Evolutionary conservation across 2,888 invertebrate species (phyloP).

Genomic region (Lepidocyrtinus sp.): DNA sequence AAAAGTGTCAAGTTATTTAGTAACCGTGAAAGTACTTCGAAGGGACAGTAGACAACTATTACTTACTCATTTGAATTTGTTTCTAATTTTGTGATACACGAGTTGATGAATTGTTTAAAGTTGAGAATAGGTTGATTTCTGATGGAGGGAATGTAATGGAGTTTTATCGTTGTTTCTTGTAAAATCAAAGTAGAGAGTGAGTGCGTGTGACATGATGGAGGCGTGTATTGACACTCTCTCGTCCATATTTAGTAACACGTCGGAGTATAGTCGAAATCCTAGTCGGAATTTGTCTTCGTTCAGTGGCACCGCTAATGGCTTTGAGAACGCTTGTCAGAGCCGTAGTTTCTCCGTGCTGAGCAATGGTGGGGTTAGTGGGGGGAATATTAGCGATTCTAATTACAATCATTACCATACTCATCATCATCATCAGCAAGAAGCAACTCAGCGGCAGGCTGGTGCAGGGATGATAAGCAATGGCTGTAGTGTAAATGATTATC

Average conservation of each 20-base stretch:
- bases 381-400: slow-evolving; percentile 14
- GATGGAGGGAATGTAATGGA: too few relatives aligned
- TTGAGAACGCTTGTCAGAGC: slow-evolving; percentile 36
- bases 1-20: too few relatives aligned
- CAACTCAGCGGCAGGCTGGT: neutral
- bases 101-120: too few relatives aligned
- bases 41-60: too few relatives aligned
- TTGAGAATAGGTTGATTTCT: too few relatives aligned
- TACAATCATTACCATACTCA: slow-evolving; percentile 19
- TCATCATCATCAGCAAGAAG: slow-evolving; percentile 21
- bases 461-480: slow-evolving; percentile 37
- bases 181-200: too few relatives aligned
- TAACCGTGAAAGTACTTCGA: too few relatives aligned
- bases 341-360: slow-evolving; percentile 29
- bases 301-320: slow-evolving; percentile 18
- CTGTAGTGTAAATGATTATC: slow-evolving; percentile 10
- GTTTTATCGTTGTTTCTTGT: neutral
- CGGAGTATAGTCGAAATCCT: slow-evolving; percentile 22
- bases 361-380: slow-evolving; percentile 12
- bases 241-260: slow-evolving; percentile 30
- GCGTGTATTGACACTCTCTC: slow-evolving; percentile 58
- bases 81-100: too few relatives aligned
- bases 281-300: slow-evolving; percentile 39
- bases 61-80: too few relatives aligned
- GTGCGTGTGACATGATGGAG: too few relatives aligned